Evolutionary conservation across 2,113 vertebrate genomes (phyloP), one percentile per base, ranked within the genome.

Genomic region (Actinemys pallida): DNA sequence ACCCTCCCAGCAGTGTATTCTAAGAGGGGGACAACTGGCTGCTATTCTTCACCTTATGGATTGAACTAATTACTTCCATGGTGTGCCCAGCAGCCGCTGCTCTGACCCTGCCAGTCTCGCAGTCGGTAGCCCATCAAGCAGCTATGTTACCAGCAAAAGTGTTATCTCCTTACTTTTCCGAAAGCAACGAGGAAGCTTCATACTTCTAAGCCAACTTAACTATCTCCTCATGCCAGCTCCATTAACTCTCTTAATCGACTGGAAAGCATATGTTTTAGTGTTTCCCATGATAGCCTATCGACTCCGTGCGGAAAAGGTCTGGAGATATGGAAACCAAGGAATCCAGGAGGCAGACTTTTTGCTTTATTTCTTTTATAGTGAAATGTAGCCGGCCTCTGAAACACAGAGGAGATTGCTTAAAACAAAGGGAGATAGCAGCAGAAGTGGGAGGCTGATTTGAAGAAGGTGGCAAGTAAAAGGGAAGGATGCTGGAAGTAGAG

Each of bases 161-260:
- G 8, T 87, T 39, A 2, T 19, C 54, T 91, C 54, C 65, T 88
- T 39, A 17, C 35, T 86, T 49, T 80, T 86, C 65, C 86, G 84
- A 54, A 90, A 92, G n/a, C 87, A 81, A n/a, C 12, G 27, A 93
- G 50, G 75, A 94, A 96, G 47, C 79, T n/a, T 87, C 84, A 91
- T 69, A 49, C 65, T 95, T 88, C 65, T 79, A 87, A 90, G 13
- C 8, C 76, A 93, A 16, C n/a, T 87, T 42, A 45, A 78, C 47
- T 83, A 49, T 79, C 72, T 80, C 52, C 29, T 84, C 83, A 80
- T 47, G 76, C 78, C 81, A 93, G 88, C 83, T 93, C 83, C 84
- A 89, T 95, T 94, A 94, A 75, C 59, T 95, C 86, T 89, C 25
- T 81, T 86, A 89, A 92, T 88, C 84, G 80, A 75, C 57, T 90